Base-by-base conservation (phyloP, 2,113 vertebrate genomes). In the Phyllopteryx taeniolatus region DNA sequence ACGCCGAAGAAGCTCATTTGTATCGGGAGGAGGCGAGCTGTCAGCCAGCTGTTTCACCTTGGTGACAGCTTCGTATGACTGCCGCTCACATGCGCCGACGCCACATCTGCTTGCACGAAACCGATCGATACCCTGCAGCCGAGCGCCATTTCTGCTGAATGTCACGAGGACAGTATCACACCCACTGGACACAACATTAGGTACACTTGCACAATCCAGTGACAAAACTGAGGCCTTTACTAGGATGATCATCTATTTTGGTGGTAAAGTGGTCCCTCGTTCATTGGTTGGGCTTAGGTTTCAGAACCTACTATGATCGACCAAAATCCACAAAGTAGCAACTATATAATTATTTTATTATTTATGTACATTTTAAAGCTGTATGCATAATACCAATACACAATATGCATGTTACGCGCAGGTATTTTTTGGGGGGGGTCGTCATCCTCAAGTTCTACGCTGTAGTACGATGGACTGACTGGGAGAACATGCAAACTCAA, bases 21-120 rank as follows among this genome's bases (percentile, higher is more conserved):
- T 81, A 70, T 80, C 68, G 60, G 2, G 67, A 53, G 64, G 60
- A 74, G 71, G 59, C 4, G 19, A 67, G 71, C 80, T 81, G 81
- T 81, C 83, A 81, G 79, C 84, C 71, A 73, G 49, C 59, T 61
- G 76, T 73, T 62, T 70, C 84, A 83, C 85, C 86, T 86, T 70
- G 74, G 78, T 80, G 83, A 83, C 81, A 78, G 65, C 66, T 66
- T 86, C 83, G 83, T 82, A 84, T 85, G 83, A 87, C 83, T 84
- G 78, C 46, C 62, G 83, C 78, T 78, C 85, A 61, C 72, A 77
- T 70, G 68, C 80, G 80, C 74, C 85, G 87, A 86, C 76, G 65
- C 56, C 56, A 33, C 31, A 35, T 35, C 31, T 17, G 59, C 59
- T 61, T 61, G 79, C 87, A 74, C 81, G 82, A 84, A 57, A 75